phyloP scores from a whole-genome alignment of 2,113 vertebrate genomes.

The Xenus cinereus region DNA sequence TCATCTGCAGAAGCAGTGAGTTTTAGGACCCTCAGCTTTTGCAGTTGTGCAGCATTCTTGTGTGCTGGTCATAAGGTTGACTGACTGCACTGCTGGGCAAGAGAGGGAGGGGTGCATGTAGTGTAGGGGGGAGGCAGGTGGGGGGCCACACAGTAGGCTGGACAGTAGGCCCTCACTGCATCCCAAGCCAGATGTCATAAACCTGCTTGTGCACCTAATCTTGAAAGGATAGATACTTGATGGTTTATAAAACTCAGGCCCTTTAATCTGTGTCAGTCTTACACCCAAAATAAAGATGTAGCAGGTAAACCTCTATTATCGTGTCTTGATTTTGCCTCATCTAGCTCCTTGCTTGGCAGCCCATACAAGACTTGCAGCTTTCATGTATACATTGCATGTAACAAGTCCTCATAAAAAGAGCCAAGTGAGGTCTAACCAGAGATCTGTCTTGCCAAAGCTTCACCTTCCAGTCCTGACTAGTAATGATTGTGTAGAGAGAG shows the following conservation, averaged over 20 bases:
- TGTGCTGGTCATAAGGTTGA: background rate
- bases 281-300: background rate
- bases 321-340: background rate
- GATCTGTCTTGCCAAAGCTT: background rate
- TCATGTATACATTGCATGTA: background rate
- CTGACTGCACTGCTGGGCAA: background rate
- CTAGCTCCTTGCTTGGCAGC: background rate
- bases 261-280: background rate
- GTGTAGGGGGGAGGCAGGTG: background rate
- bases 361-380: background rate
- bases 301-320: background rate
- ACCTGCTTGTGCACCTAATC: background rate
- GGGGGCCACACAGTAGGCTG: background rate
- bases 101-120: background rate
- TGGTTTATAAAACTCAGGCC: background rate
- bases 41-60: background rate
- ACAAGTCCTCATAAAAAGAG: background rate
- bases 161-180: background rate
- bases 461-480: background rate
- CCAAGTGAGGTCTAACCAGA: background rate
- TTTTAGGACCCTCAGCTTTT: background rate
- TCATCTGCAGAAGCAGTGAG: background rate
- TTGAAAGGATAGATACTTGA: background rate
- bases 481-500: background rate
- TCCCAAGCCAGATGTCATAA: background rate